Evolutionary conservation across 1,140 invertebrate genomes (phyloP).

Genomic region (Calliopsis andreniformis): DNA sequence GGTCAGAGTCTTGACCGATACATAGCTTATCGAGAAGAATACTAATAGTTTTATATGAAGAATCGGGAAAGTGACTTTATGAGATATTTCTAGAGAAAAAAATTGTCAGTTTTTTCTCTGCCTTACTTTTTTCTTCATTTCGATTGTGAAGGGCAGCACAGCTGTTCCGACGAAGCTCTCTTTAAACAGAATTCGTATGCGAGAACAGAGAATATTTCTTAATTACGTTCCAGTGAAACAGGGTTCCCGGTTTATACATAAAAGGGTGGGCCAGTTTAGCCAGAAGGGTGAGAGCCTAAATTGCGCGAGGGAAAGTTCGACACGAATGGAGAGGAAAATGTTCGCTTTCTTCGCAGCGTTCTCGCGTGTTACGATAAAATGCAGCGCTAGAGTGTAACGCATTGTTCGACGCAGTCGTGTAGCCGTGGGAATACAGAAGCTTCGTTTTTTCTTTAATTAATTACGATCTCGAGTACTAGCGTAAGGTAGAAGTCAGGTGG

Average conservation of each 20-base stretch:
- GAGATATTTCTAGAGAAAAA: no score
- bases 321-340: neutral
- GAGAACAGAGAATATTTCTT: slow-evolving; percentile 5
- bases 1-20: no score
- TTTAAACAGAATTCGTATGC: neutral
- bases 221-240: slow-evolving; percentile 11
- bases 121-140: no score
- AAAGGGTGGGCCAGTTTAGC: neutral
- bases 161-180: no score
- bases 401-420: slow-evolving; percentile 7
- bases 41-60: no score
- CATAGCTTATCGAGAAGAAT: no score
- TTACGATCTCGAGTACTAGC: slow-evolving; percentile 20
- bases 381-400: slow-evolving; percentile 6
- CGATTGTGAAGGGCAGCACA: no score
- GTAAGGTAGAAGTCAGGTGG: neutral
- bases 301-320: neutral
- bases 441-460: slow-evolving; percentile 39
- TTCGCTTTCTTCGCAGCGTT: slow-evolving; percentile 2
- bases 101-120: no score
- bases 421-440: neutral
- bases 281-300: slow-evolving; percentile 9
- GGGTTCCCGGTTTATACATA: no score
- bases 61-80: no score
- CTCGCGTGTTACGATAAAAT: neutral